A percentile compares a stretch with the other conserved stretches of the same genome.
Conservation (phyloP, 2,888 invertebrate genomes). For the Andrena minutula region DNA sequence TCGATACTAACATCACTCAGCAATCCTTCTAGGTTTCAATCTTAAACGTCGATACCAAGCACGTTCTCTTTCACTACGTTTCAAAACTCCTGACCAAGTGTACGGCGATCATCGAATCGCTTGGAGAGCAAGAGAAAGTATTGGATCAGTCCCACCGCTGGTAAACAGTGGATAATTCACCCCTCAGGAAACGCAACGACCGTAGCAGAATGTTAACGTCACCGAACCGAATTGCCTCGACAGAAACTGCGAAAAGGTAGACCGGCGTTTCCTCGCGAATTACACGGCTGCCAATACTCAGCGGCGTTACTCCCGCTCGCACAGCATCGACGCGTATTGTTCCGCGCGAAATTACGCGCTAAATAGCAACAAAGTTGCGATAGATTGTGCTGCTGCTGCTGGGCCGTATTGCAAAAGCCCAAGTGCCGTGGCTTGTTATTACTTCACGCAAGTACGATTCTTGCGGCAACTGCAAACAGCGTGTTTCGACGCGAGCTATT, state of each 20-base stretch:
- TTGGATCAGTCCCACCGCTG: neutral
- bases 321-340: conserved; percentile 8
- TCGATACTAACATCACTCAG: no score
- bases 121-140: no score
- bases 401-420: neutral
- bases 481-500: conserved; percentile 29
- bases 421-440: conserved; percentile 6
- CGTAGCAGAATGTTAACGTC: neutral
- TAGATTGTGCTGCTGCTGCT: neutral
- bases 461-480: conserved; percentile 17
- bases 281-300: conserved; percentile 6
- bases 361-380: conserved; percentile 3
- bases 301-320: neutral
- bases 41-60: no score
- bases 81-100: no score
- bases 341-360: conserved; percentile 6
- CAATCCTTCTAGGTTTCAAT: no score
- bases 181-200: neutral
- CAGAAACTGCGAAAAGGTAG: neutral
- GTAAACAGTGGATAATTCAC: neutral
- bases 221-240: neutral
- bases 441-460: conserved; percentile 29
- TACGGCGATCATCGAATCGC: no score
- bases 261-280: conserved; percentile 9
- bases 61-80: no score